Base-by-base conservation (phyloP, 2,888 invertebrate genomes). In the Pinctada fucata region DNA sequence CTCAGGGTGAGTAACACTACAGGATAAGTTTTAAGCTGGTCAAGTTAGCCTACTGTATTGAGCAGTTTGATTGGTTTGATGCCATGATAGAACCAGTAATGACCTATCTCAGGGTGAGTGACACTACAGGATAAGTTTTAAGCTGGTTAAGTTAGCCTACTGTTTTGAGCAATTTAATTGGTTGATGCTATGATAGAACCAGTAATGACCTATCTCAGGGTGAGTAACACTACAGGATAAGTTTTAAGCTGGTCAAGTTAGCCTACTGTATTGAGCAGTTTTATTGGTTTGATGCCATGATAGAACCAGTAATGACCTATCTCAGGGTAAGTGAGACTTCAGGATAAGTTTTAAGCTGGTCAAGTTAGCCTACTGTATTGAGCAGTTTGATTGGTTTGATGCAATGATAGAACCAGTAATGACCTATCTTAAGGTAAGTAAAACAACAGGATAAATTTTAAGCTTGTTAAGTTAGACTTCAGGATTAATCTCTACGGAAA, bases 181-280 rank as follows among this genome's bases (percentile, higher is more conserved):
- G 58, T 91, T 85, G 91, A 91, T 77, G 69, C 72, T 10, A 79
- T 91, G 64, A 83, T 88, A 74, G 88, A 89, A 8, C 84, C 84
- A 58, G 85, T 91, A 1, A 78, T 88, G 16, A 78, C 82, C 13
- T 86, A 86, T 50, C 81, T 90, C n/a, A 89, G 86, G 88, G 91
- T 90, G 84, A 64, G 79, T 45, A 2, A 16, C 6, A 8, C 31
- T 31, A 31, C 31, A 31, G 31, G 31, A 31, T 31, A 31, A 31
- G 31, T 31, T 31, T 31, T 31, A 31, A 31, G 31, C 82, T 93
- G 49, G 86, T 92, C 66, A 92, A 92, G 83, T 85, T 89, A 76
- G 91, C 92, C 4, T 93, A 90, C 85, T 88, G 88, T 84, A 92
- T 88, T 84, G 92, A 92, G 79, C 91, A 91, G 75, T 92, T 90